Base-by-base conservation (phyloP, 2,113 vertebrate species). In the Malurus melanocephalus region DNA sequence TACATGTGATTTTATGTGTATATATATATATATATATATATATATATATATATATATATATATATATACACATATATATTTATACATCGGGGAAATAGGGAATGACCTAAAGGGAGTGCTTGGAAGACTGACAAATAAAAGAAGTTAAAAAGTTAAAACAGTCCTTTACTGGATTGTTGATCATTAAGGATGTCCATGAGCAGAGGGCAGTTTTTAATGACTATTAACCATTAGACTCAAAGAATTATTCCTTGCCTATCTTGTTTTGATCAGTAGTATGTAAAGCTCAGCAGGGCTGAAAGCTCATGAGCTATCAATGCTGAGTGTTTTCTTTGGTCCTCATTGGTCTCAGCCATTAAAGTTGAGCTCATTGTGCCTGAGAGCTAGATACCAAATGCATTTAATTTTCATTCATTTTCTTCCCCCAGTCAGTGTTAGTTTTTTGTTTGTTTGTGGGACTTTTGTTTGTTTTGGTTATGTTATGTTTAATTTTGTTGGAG, bases 1-100 rank as follows among this genome's bases (percentile, higher is more conserved):
- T 20, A 15, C 1, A 0, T 5, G 8, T 13, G 11, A 24, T 2
- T 27, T 1, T 22, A 6, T 38, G 0, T 40, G 5, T 78, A 13
- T 49, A 10, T 72, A 22, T 21, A 8, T 11, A 7, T 30, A 14
- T 12, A 4, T 30, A 33, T 33, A 33, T 33, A 33, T 33, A 33
- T 33, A 33, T 33, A 33, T 33, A 33, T 56, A 14, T 12, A 4
- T 30, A 33, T 33, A 33, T 33, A 33, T 33, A 33, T 33, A 33
- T 33, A 33, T 33, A 33, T 56, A 8, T 51, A 10, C 13, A 22
- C 5, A 17, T 42, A 16, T 16, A 17, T n/a, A 3, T n/a, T 5
- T 46, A 4, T 6, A 9, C 3, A 6, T 22, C 15, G 18, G 4
- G 8, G 7, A 64, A 38, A 33, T 19, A 73, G 17, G n/a, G 11